Evolutionary conservation across 2,797 vertebrate genomes (phyloP).

Genomic region (Ceryle rudis): DNA sequence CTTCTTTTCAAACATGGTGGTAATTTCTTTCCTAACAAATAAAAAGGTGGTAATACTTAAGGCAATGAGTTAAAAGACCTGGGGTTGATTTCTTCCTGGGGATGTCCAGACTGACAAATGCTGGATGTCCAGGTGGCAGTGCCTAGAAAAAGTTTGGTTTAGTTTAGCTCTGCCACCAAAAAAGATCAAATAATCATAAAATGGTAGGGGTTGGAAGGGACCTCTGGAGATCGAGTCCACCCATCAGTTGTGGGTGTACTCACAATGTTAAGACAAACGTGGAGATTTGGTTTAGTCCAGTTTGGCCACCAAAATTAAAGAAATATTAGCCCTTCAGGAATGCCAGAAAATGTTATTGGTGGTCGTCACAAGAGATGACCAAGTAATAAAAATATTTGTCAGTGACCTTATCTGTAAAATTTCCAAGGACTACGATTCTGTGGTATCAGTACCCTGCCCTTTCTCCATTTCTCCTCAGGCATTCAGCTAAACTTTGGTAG

Average conservation of each 20-base stretch:
- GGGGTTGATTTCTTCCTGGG: neutral
- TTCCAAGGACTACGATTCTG: neutral
- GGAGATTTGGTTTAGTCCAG: neutral
- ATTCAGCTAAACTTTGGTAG: neutral
- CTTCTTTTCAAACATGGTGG: neutral
- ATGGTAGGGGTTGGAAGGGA: too few species aligned
- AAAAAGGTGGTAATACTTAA: neutral
- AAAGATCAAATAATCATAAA: too few species aligned
- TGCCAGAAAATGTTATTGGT: neutral
- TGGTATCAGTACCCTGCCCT: neutral
- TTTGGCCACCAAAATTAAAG: neutral
- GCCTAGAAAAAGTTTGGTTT: neutral
- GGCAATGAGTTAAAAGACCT: neutral
- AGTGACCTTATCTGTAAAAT: neutral
- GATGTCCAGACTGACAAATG: neutral
- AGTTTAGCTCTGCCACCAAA: neutral
- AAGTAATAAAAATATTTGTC: neutral
- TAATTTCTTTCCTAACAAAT: neutral
- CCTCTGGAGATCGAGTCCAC: too few species aligned
- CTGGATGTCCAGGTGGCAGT: neutral
- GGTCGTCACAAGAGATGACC: neutral
- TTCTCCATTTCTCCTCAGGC: conserved; percentile 15
- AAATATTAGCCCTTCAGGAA: neutral
- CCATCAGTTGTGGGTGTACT: neutral
- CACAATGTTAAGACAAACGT: neutral